Evolutionary conservation across 2,888 invertebrate genomes (phyloP).

Genomic region (Polyommatus iphigenia): DNA sequence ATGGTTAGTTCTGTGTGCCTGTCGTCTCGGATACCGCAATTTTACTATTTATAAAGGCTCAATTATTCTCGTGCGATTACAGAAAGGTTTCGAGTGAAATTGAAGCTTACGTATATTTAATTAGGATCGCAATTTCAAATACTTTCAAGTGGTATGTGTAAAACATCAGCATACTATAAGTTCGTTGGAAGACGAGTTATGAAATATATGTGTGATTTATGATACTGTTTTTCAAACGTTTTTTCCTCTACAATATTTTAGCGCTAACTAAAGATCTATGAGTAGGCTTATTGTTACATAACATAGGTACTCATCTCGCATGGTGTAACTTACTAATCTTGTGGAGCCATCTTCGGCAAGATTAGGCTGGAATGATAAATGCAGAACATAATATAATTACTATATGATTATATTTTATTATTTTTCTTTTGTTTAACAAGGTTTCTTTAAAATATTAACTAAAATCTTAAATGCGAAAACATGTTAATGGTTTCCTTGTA

Average conservation of each 20-base stretch:
- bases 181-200: background rate
- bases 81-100: background rate
- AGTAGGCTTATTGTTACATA: constrained; percentile 12
- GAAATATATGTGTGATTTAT: background rate
- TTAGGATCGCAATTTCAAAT: background rate
- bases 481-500: no score
- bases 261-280: background rate
- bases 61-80: background rate
- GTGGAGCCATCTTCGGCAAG: no score
- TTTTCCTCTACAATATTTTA: background rate
- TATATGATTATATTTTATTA: no score
- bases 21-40: constrained; percentile 24
- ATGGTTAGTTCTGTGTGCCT: constrained; percentile 32
- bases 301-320: background rate
- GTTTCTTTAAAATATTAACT: no score
- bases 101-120: background rate
- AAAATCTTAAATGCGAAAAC: no score
- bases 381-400: no score
- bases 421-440: no score
- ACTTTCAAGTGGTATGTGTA: background rate
- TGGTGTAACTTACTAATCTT: background rate
- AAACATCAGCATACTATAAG: background rate
- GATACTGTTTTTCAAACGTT: background rate
- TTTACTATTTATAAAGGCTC: constrained; percentile 1
- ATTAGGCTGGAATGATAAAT: no score